Evolutionary conservation across 1,140 invertebrate genomes (phyloP).

Genomic region (Leptinotarsa lineolata): DNA sequence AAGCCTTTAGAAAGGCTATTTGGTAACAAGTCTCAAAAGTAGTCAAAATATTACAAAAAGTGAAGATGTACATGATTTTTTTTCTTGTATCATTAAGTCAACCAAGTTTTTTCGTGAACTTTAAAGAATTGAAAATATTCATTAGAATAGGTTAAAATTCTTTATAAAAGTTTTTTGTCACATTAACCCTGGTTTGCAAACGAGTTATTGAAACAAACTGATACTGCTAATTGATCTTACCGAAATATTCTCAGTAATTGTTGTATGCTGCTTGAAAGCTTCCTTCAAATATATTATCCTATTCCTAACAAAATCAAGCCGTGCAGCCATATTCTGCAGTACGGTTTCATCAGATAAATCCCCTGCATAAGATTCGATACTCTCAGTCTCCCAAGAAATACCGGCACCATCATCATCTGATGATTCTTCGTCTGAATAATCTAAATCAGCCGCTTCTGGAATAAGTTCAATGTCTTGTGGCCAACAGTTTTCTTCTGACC

Average conservation of each 20-base stretch:
- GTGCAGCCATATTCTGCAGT: slow-evolving; percentile 51
- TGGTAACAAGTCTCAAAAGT: too few relatives aligned
- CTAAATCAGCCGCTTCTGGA: slow-evolving; percentile 54
- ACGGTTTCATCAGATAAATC: slow-evolving; percentile 51
- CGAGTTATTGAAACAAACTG: too few relatives aligned
- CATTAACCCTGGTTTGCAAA: too few relatives aligned
- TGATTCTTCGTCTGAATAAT: slow-evolving; percentile 69
- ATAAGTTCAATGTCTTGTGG: slow-evolving; percentile 67
- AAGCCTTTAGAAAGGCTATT: too few relatives aligned
- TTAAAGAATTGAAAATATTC: too few relatives aligned
- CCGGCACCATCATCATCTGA: slow-evolving; percentile 57
- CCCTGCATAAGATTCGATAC: slow-evolving; percentile 60
- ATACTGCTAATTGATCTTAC: slow-evolving; percentile 34
- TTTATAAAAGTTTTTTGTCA: too few relatives aligned
- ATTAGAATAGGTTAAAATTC: too few relatives aligned
- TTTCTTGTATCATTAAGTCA: too few relatives aligned
- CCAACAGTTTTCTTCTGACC: slow-evolving; percentile 83
- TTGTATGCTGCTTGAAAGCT: slow-evolving; percentile 44
- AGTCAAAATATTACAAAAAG: too few relatives aligned
- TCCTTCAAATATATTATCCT: slow-evolving; percentile 51
- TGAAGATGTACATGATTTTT: too few relatives aligned
- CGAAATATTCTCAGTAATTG: slow-evolving; percentile 47
- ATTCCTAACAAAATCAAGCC: slow-evolving; percentile 52
- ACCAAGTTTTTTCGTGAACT: too few relatives aligned
- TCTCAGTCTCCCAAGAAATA: slow-evolving; percentile 83